Base-by-base conservation (phyloP, 2,113 vertebrate species). In the Pseudopodoces humilis region DNA sequence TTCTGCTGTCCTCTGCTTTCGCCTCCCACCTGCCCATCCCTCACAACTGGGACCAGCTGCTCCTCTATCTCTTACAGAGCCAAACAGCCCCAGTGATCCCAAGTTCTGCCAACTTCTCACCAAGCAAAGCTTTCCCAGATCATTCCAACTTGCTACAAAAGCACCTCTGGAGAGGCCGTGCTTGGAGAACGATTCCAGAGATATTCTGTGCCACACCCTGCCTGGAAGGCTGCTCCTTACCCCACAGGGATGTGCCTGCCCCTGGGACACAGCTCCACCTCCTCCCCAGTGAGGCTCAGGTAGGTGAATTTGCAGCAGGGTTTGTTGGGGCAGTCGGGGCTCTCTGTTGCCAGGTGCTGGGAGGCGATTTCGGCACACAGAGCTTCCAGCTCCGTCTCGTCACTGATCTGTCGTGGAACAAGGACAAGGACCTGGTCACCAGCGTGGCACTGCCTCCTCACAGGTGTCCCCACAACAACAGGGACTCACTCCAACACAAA, bases 221-320 rank as follows among this genome's bases (percentile, higher is more conserved):
- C 39, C 65, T 24, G 30, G 55, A 19, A 12, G 3, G 49, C 24
- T n/a, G 58, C 8, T 72, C 97, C 98, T 96, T 97, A 99, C 99
- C 97, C 98, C 91, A 99, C 98, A 0, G 98, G 97, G 87, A 99
- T 98, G 97, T 98, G 98, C 72, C 98, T 98, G 55, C 99, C 99
- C 2, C 98, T 98, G 81, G 98, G 98, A 93, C 99, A 99, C 24
- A 99, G 98, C 96, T 99, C 99, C 97, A 99, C 98, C 64, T 99
- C 99, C 50, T 99, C 99, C 13, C 99, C 99, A 0, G 98, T 98
- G 99, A 99, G 99, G 35, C 98, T 99, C 96, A 98, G 65, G 87
- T 99, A 99, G 72, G 99, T 99, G 95, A 99, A 99, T 47, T 98
- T 98, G 97, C 99, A 99, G 98, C 98, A 98, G 3, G 99, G 99